phyloP scores from a whole-genome alignment of 1,140 invertebrate species.

The Lepidurus apus region DNA sequence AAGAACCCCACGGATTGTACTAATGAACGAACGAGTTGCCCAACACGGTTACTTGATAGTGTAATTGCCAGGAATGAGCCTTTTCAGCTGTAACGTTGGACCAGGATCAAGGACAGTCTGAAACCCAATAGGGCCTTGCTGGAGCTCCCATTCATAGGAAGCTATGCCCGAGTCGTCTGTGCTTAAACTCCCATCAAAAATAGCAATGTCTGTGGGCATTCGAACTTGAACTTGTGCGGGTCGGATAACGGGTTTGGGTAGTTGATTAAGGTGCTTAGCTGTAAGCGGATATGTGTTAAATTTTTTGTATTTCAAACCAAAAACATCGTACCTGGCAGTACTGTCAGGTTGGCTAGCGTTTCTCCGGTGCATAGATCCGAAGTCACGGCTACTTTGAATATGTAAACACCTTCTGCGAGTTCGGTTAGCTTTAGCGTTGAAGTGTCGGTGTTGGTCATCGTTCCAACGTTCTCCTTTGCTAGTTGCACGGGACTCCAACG shows the following conservation, averaged over 20 bases:
- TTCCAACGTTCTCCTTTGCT: conserved; percentile 66
- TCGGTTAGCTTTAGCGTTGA: conserved; percentile 67
- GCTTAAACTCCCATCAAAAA: conserved; percentile 76
- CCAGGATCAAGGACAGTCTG: conserved; percentile 68
- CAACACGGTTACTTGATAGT: conserved; percentile 60
- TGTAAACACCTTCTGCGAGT: conserved; percentile 76
- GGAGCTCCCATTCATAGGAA: conserved; percentile 85
- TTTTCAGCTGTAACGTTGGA: conserved; percentile 75
- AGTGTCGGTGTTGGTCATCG: conserved; percentile 80
- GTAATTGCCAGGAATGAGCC: conserved; percentile 81
- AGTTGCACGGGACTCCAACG: conserved; percentile 78
- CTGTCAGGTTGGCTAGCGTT: conserved; percentile 84
- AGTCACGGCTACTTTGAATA: conserved; percentile 78
- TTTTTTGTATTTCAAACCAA: conserved; percentile 1
- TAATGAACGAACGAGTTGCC: background rate
- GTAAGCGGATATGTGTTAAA: conserved; percentile 32
- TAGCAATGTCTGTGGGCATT: conserved; percentile 78
- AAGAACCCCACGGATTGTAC: conserved; percentile 38
- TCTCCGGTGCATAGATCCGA: conserved; percentile 68
- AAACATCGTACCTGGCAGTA: conserved; percentile 63
- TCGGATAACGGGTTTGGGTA: conserved; percentile 78
- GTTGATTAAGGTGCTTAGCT: conserved; percentile 77
- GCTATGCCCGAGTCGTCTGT: conserved; percentile 77
- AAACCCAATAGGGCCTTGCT: conserved; percentile 78
- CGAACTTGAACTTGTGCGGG: conserved; percentile 78